A percentile compares a stretch with the other conserved stretches of the same genome.
These are phyloP conservation scores for human DNA, from an alignment of 2,113 vertebrate genomes.

Conservation along the genomic window DNA sequence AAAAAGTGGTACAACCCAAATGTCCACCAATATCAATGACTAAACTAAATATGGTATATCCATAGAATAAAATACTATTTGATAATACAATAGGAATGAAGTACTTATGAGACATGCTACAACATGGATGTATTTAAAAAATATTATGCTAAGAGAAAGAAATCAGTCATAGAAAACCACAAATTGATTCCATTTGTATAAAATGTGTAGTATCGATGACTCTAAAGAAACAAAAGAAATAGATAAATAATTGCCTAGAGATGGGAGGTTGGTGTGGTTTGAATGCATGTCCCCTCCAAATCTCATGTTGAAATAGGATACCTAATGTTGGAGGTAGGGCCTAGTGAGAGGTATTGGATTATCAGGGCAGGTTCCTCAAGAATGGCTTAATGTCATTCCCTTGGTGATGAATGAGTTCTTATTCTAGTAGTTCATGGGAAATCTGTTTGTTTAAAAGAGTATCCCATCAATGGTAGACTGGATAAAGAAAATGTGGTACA, in stretches of 20 bases:
- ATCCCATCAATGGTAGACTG: too few species aligned
- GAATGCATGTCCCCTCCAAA: too few species aligned
- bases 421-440: too few species aligned
- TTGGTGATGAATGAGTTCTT: too few species aligned
- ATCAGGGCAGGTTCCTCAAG: too few species aligned
- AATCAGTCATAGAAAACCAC: background rate
- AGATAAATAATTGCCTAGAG: background rate
- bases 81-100: background rate
- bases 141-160: background rate
- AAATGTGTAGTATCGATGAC: background rate
- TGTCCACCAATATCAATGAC: background rate
- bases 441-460: too few species aligned
- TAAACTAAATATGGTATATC: background rate
- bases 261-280: background rate
- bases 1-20: background rate
- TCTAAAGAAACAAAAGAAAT: background rate
- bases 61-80: background rate
- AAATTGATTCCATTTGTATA: background rate
- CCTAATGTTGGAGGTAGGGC: too few species aligned
- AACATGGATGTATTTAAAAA: background rate
- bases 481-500: too few species aligned
- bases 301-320: too few species aligned
- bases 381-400: too few species aligned
- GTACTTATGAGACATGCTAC: background rate
- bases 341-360: too few species aligned